Evolutionary conservation across 2,888 invertebrate species (phyloP), one percentile per base, ranked within the genome.

Genomic region (Timema podura): DNA sequence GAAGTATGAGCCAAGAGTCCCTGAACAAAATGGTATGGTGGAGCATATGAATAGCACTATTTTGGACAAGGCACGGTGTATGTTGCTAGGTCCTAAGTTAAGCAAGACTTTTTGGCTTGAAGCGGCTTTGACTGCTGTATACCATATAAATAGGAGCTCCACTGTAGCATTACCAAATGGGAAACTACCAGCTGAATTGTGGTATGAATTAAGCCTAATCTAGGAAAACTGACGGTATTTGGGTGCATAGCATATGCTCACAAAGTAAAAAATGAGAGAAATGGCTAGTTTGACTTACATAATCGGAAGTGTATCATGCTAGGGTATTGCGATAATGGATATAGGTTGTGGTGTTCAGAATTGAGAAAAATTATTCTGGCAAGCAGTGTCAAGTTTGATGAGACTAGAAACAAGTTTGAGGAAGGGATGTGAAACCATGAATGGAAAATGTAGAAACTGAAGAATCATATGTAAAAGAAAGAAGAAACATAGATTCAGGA

Each of bases 201-300:
- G 59, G 59, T 16, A 9, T 59, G 59, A 44, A 59, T 8, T 44
- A 59, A 16, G 59, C 59, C 59, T 59, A 11, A 59, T 5, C 15
- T 59, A 5, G 44, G 8, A 6, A 59, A 59, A 59, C 44, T 59
- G 15, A 5, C 10, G 44, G 59, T 59, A 6, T 59, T 59, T 16
- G 59, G 59, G 30, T 59, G 59, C 59, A 59, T 59, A 15, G 59
- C 59, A 16, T 59, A 16, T 59, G 59, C 59, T 5, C 30, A 59
- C 59, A 59, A 59, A 59, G 16, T 59, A 15, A 59, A 59, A 44
- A 59, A 44, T 59, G 59, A 59, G 59, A 7, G 59, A 59, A 59
- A 5, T 6, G 15, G 59, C 10, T 44, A 59, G 6, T 59, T 59
- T 59, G 59, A 59, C 16, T 59, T 44, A 9, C 59, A 16, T 15